A percentile compares a stretch with the other conserved stretches of the same genome.
Conservation (phyloP, 2,797 vertebrate species). For the Ptychobarbus kaznakovi region DNA sequence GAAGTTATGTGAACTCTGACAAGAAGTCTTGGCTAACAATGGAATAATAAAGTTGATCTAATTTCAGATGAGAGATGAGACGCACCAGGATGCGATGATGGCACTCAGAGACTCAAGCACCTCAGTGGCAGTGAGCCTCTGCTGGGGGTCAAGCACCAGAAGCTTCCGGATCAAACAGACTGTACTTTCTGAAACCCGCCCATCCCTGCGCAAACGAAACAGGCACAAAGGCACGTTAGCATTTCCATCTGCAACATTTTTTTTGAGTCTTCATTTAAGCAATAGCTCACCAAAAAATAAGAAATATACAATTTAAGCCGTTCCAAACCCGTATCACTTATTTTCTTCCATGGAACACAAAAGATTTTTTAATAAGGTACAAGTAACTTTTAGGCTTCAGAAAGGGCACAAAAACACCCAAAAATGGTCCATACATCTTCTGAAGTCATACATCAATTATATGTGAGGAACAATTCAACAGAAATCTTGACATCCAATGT, state of each 20-base stretch:
- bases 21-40: background rate
- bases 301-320: rapidly evolving
- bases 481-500: background rate
- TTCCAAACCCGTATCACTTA: background rate
- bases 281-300: background rate
- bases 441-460: background rate
- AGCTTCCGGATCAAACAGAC: constrained; percentile 98
- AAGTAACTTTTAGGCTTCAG: background rate
- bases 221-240: background rate
- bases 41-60: background rate
- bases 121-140: constrained; percentile 91
- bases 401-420: background rate
- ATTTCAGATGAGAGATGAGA: constrained; percentile 21
- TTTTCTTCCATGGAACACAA: background rate
- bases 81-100: constrained; percentile 95
- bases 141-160: constrained; percentile 95
- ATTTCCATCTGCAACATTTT: background rate
- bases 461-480: background rate
- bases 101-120: constrained; percentile 94
- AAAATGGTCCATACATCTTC: background rate
- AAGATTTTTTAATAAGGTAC: background rate
- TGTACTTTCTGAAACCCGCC: constrained; percentile 96
- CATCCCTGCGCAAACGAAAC: constrained; percentile 80
- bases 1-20: background rate
- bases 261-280: background rate